phyloP scores from a whole-genome alignment of 2,113 vertebrate genomes.

The Struthidea cinerea region DNA sequence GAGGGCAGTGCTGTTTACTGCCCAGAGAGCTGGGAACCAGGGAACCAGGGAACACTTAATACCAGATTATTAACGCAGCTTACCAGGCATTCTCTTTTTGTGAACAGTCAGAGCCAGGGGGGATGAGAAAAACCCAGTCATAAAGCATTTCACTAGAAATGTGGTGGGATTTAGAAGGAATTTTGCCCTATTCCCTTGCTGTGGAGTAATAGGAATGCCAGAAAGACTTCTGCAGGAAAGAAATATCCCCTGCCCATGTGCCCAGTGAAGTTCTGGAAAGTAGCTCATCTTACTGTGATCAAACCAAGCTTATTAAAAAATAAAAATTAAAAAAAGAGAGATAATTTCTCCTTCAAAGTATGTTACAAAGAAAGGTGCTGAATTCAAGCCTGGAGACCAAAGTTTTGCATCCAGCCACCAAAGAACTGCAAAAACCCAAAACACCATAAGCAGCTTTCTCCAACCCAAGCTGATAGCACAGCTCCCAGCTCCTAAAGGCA shows the following conservation, averaged over 20 bases:
- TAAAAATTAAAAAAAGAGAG: background rate
- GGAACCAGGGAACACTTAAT: conserved; percentile 64
- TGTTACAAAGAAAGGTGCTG: background rate
- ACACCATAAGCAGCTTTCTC: background rate
- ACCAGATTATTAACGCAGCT: conserved; percentile 60
- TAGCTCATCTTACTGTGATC: background rate
- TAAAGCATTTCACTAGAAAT: conserved; percentile 30
- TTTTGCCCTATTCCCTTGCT: conserved; percentile 14
- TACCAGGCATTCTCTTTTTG: conserved; percentile 52
- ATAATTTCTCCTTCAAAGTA: background rate
- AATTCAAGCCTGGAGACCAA: background rate
- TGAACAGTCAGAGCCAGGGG: conserved; percentile 42
- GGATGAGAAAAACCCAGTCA: conserved; percentile 30
- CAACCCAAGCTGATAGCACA: background rate
- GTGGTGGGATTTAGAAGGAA: conserved; percentile 31
- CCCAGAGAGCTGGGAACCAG: background rate
- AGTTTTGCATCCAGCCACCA: background rate
- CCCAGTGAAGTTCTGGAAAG: background rate
- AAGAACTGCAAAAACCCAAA: background rate
- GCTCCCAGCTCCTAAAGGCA: background rate
- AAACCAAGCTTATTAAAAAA: background rate
- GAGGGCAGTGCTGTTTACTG: conserved; percentile 24
- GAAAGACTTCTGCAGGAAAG: background rate
- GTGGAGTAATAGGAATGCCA: background rate
- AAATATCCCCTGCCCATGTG: background rate